These are phyloP conservation scores for Clunio marinus DNA, from an alignment of 2,888 invertebrate species.

Conservation along the genomic window DNA sequence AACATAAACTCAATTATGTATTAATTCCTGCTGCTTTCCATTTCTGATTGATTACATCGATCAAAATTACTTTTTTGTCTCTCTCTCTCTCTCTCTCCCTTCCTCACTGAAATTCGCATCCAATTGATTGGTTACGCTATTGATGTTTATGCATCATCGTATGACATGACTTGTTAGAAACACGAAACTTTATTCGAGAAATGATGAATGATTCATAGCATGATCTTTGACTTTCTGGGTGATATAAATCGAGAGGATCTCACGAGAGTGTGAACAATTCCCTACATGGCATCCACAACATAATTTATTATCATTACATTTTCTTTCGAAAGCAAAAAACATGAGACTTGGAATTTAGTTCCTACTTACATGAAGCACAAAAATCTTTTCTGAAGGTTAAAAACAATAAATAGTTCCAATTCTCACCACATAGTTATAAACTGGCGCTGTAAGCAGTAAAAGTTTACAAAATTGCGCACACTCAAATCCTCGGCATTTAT, in stretches of 20 bases:
- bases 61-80: too few species aligned
- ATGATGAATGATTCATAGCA: constrained; percentile 31
- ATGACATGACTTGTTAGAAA: too few species aligned
- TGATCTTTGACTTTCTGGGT: constrained; percentile 36
- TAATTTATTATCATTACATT: constrained; percentile 38
- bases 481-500: background rate
- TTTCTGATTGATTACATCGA: constrained; percentile 38
- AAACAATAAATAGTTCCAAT: background rate
- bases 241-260: constrained; percentile 38
- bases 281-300: constrained; percentile 27
- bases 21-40: too few species aligned
- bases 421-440: background rate
- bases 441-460: background rate
- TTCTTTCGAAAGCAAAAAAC: background rate
- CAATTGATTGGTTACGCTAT: too few species aligned
- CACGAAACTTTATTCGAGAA: too few species aligned
- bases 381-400: background rate
- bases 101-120: too few species aligned
- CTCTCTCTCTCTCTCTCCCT: too few species aligned
- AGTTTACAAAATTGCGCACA: constrained; percentile 18
- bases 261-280: constrained; percentile 21
- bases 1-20: too few species aligned
- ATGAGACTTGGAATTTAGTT: background rate
- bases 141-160: too few species aligned
- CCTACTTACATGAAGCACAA: background rate